These are phyloP conservation scores for Antigone vipio DNA, from an alignment of 2,113 vertebrate species.

Conservation along the genomic window DNA sequence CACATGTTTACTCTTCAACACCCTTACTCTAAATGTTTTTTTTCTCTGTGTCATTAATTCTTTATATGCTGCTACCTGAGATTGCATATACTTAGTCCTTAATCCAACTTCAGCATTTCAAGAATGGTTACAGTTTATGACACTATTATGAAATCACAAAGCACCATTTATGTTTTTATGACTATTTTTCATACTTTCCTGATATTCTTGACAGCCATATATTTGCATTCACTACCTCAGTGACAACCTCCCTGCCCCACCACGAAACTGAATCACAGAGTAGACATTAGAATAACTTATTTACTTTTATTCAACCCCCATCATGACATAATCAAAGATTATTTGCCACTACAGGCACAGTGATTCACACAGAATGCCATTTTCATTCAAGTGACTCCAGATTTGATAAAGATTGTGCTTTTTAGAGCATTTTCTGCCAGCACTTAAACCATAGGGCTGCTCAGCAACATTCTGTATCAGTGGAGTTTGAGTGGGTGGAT, in stretches of 20 bases:
- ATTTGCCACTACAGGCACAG: background rate
- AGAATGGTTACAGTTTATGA: background rate
- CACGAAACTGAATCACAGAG: background rate
- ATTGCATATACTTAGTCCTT: background rate
- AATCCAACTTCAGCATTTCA: background rate
- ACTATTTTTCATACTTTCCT: background rate
- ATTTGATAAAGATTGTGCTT: background rate
- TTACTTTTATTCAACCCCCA: background rate
- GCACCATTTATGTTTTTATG: background rate
- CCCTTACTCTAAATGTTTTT: background rate
- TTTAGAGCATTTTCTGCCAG: background rate
- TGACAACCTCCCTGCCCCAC: background rate
- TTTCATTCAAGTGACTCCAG: background rate
- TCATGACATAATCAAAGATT: background rate
- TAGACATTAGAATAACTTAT: background rate
- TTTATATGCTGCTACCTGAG: background rate
- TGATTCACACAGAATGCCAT: background rate
- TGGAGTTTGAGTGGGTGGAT: background rate
- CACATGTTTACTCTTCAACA: background rate
- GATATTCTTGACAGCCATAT: background rate
- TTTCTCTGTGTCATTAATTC: background rate
- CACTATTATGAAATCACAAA: background rate
- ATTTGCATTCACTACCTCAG: background rate
- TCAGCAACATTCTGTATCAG: background rate
- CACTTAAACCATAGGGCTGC: background rate